Base-by-base conservation (phyloP, 2,888 invertebrate species). In the Morpho achilles region DNA sequence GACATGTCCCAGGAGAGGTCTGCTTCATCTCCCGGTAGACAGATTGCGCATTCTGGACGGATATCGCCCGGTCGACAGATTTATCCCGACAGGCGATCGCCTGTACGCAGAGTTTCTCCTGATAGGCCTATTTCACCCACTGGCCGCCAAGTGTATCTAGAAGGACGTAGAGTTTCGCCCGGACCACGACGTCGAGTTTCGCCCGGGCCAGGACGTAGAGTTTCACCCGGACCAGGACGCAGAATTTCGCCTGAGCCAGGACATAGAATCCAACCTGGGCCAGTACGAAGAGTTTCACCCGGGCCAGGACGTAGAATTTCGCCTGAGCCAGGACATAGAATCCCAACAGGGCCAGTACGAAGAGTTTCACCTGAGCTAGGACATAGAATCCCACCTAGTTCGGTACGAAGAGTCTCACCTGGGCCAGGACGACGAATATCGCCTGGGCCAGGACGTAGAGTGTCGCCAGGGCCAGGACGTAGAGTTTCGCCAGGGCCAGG, bases 1-100 rank as follows among this genome's bases (percentile, higher is more conserved):
- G 50, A 67, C 32, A 64, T 69, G 6, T 67, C 70, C 3, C 5
- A 72, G 7, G 69, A 64, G 0, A 65, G 69, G 23, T 58, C 64
- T 23, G 40, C 65, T 47, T 70, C 71, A 0, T 69, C 76, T 7
- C 8, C 64, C 0, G 67, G 64, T 1, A 64, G 69, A 8, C 52
- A 66, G 7, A 39, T 65, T 32, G 59, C 74, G 0, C 67, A 68
- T 39, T 2, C 32, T 9, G 16, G 16, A 1, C 51, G 58, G 56
- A 46, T 45, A n/a, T 59, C 64, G 9, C 64, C 66, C 8, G 49
- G 47, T 0, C 40, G 60, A 8, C 47, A 62, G 16, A 10, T 58
- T 41, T 64, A 67, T 3, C 67, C 61, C 1, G 69, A 58, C 0
- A 63, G 70, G 7, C 56, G 65, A 7, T 52, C 61, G 61, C 4